Percentiles rank a stretch among this genome's conserved stretches.
These are phyloP conservation scores for Heliconius himera DNA, from an alignment of 1,140 invertebrate species.

Conservation along the genomic window DNA sequence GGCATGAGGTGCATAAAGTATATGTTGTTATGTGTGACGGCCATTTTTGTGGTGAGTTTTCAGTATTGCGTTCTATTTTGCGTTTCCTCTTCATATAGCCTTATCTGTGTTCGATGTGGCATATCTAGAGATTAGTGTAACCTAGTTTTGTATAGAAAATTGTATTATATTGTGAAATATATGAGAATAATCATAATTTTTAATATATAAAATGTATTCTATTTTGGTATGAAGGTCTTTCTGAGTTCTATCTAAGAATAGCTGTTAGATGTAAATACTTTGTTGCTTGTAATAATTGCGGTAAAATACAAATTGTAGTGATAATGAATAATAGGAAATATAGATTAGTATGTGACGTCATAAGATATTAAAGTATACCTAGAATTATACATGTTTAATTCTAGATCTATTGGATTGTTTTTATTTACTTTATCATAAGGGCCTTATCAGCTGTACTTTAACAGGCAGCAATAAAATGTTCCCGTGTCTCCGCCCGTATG, in stretches of 20 bases:
- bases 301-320: neutral
- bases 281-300: slow-evolving; percentile 9
- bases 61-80: slow-evolving; percentile 33
- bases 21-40: slow-evolving; percentile 90
- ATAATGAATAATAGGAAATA: neutral
- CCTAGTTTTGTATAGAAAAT: neutral
- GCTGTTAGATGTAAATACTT: neutral
- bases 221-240: slow-evolving; percentile 23
- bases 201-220: neutral
- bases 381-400: neutral
- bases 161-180: neutral
- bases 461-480: neutral
- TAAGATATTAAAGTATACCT: neutral
- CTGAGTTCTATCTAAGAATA: too few relatives aligned
- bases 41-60: slow-evolving; percentile 92
- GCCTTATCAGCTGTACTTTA: neutral
- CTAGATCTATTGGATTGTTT: neutral
- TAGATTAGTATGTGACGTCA: neutral
- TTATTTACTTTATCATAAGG: neutral
- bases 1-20: slow-evolving; percentile 92
- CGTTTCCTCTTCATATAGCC: neutral
- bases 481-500: neutral
- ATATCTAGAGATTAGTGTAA: slow-evolving; percentile 2
- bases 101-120: slow-evolving; percentile 41
- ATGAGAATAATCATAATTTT: neutral